A percentile compares a stretch with the other conserved stretches of the same genome.
These are phyloP conservation scores for Rhizoglyphus robini DNA, from an alignment of 1,140 invertebrate genomes.

Conservation along the genomic window DNA sequence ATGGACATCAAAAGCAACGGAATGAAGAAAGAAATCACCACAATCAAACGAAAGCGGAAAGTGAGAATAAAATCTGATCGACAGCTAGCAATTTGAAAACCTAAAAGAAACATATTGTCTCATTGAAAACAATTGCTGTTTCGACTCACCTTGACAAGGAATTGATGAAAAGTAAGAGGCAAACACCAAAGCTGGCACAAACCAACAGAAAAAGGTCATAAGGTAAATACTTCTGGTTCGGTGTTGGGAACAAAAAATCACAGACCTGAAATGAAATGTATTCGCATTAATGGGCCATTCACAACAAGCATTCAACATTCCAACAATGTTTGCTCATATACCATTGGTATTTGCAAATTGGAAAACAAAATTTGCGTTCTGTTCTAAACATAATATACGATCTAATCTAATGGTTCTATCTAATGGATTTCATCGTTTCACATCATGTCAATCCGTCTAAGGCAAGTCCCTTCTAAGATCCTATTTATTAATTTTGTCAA, in stretches of 20 bases:
- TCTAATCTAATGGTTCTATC: too few relatives aligned
- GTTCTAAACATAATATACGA: not conserved
- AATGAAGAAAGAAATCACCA: constrained; percentile 30
- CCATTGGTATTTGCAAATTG: too few relatives aligned
- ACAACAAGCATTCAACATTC: too few relatives aligned
- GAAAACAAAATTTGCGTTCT: not conserved
- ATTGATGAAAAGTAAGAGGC: constrained; percentile 18
- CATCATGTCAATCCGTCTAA: too few relatives aligned
- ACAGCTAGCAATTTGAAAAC: constrained; percentile 19
- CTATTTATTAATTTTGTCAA: too few relatives aligned
- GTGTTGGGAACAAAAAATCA: constrained; percentile 21
- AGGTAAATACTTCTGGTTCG: constrained; percentile 20
- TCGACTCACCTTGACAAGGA: constrained; percentile 25
- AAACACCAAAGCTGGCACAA: constrained; percentile 17
- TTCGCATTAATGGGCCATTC: too few relatives aligned
- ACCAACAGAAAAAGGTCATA: constrained; percentile 21
- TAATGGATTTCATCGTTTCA: too few relatives aligned
- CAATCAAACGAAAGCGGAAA: constrained; percentile 18
- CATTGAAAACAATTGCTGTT: too few relatives aligned
- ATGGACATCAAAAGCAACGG: constrained; percentile 42
- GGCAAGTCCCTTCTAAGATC: too few relatives aligned
- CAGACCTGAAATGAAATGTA: not conserved
- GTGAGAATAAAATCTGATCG: constrained; percentile 12
- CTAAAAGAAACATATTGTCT: constrained; percentile 1
- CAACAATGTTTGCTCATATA: too few relatives aligned